phyloP scores from a whole-genome alignment of 1,140 invertebrate genomes.

The Heliconius hewitsoni region DNA sequence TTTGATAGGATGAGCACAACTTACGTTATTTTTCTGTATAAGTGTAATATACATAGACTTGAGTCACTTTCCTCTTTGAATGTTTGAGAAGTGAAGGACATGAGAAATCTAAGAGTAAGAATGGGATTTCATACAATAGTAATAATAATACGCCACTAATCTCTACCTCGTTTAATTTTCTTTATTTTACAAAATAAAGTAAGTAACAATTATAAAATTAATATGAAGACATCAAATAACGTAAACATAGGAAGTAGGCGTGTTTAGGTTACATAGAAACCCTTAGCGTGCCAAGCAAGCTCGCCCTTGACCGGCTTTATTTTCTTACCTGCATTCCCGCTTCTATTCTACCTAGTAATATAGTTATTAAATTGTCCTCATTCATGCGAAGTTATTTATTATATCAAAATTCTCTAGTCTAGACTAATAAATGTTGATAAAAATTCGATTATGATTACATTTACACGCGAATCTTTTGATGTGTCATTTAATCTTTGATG shows the following conservation, averaged over 20 bases:
- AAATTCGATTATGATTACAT: not conserved
- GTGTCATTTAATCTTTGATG: not conserved
- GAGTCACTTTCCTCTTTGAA: not conserved
- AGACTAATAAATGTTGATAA: conserved; percentile 1
- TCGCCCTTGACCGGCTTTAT: conserved; percentile 26
- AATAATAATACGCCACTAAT: too few species aligned
- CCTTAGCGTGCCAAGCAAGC: conserved; percentile 16
- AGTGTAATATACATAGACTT: too few species aligned
- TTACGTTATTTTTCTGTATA: too few species aligned
- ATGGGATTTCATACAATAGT: too few species aligned
- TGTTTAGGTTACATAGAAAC: conserved; percentile 20
- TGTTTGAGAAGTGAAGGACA: too few species aligned
- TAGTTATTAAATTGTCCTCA: conserved; percentile 5
- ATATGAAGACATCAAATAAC: not conserved
- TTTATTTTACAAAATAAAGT: not conserved
- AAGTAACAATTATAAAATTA: not conserved
- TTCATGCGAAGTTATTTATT: not conserved
- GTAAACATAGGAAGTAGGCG: conserved; percentile 8
- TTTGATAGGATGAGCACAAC: not conserved
- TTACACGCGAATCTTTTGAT: not conserved
- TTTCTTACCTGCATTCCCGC: conserved; percentile 25
- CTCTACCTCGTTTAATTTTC: not conserved
- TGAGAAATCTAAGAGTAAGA: too few species aligned
- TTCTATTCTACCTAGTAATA: not conserved
- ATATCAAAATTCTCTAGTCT: not conserved